Base-by-base conservation (phyloP, 2,888 invertebrate species). In the Stramonita haemastoma region DNA sequence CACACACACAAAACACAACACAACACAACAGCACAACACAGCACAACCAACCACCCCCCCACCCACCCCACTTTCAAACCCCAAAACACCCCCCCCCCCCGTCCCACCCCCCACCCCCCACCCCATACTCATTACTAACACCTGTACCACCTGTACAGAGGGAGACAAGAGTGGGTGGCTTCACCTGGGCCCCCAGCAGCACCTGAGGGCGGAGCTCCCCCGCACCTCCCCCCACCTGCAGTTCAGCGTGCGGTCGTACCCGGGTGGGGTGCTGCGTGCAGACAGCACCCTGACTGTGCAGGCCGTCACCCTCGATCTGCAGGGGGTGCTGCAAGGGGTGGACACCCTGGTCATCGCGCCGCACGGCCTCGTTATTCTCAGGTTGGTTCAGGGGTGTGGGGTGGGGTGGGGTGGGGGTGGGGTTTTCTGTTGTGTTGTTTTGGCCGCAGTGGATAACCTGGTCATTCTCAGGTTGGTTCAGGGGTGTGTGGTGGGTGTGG, bases 261-360 rank as follows among this genome's bases (percentile, higher is more conserved):
- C 92, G n/a, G 92, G 91, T 29, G 93, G 93, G 11, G 87, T 89
- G 22, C 90, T 94, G 90, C 89, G 90, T 56, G 92, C 92, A 0
- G 92, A 92, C 66, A 90, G 90, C 34, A 89, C 89, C 32, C 90
- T 94, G 19, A 91, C 91, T 13, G 91, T 94, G 17, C 93, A 92
- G 22, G 92, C 92, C 86, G 94, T 94, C 66, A 93, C 93, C 22
- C 90, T 94, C 26, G 92, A 93, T 87, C 85, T 94, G 66, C 92
- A 93, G 88, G 94, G 94, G 0, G 73, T 87, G 34, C 90, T 94
- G 32, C 88, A 85, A 32, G 93, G 93, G 13, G 93, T 93, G 56
- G 92, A 93, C 86, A 90, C 93, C 81, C 93, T 94, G 6, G 89
- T 92, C 19, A 93, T 94, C 60, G 93, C 93, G 32, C 94, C 93